Evolutionary conservation across 2,888 invertebrate species (phyloP), one percentile per base, ranked within the genome.

Genomic region (Zaprionus obscuricornis): DNA sequence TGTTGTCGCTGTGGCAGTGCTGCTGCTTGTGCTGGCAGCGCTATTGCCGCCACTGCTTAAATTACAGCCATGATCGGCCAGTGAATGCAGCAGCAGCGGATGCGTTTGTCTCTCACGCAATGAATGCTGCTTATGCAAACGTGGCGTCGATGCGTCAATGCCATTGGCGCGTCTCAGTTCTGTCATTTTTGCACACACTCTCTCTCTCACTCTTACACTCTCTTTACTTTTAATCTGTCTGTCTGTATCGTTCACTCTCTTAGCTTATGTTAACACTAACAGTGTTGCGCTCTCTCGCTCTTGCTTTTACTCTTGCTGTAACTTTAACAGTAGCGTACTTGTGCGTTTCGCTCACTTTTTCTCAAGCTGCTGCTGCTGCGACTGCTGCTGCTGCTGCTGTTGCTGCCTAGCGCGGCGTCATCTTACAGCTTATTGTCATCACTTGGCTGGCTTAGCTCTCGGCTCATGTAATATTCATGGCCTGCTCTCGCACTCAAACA

Each of bases 61-160:
- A 20, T 57, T 82, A 59, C 83, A 89, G 29, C 88, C 86, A 40
- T 88, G 89, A 47, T 89, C 89, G 17, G 85, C 73, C 14, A 89
- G 67, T 2, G 84, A 52, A 24, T 88, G 88, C 31, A 89, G 71
- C 54, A 89, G 69, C 46, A 73, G 36, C 2, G 89, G 85, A 57
- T 88, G 85, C 2, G 81, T 65, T 36, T 70, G 52, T 13, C 73
- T 55, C 24, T 84, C 85, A 10, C 71, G 56, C 24, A 85, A 54
- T 26, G 83, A 70, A 7, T 70, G 74, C 40, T 86, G 83, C 37
- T 77, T 84, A 22, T 84, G 85, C 37, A 79, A 50, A 2, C 67
- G 70, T 5, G 74, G 74, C 13, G 49, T 45, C 1, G 50, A 17
- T 5, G 66, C 36, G 3, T 65, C 63, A 26, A 69, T 34, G 49